phyloP scores from a whole-genome alignment of 2,797 vertebrate species.

The Crax fasciolata region DNA sequence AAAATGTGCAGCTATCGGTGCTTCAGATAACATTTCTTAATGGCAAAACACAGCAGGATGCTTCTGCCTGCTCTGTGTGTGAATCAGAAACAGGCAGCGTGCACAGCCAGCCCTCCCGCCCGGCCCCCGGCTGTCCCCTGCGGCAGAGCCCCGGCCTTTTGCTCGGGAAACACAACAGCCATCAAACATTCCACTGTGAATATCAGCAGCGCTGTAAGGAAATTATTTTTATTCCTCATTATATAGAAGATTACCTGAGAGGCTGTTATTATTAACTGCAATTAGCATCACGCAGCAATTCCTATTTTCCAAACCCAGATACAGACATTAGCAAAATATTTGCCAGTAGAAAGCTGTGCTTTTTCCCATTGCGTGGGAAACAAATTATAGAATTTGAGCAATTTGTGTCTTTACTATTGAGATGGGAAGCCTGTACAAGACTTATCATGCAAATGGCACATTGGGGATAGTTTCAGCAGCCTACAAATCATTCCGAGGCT shows the following conservation, averaged over 20 bases:
- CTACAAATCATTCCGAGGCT: constrained; percentile 40
- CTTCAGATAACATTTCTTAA: not conserved
- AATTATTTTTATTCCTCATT: constrained; percentile 9
- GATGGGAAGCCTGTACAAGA: constrained; percentile 19
- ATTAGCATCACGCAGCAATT: constrained; percentile 34
- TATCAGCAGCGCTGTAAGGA: not conserved
- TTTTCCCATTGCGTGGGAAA: constrained; percentile 20
- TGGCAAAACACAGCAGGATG: not conserved
- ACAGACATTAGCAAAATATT: not conserved
- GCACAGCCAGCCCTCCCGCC: not conserved
- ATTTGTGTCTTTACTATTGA: constrained; percentile 47
- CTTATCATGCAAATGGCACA: not conserved
- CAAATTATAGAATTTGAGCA: not conserved
- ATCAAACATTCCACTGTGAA: not conserved
- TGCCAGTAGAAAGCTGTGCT: not conserved
- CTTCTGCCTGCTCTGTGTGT: not conserved
- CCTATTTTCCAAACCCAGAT: constrained; percentile 10
- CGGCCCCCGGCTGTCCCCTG: rapidly evolving
- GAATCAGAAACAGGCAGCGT: not conserved
- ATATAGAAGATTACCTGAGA: not conserved
- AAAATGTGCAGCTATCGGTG: not conserved
- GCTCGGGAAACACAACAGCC: not conserved
- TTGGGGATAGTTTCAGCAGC: not conserved
- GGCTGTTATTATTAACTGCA: constrained; percentile 11
- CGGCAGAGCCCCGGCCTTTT: not conserved